Evolutionary conservation across 2,797 vertebrate genomes (phyloP), one percentile per base, ranked within the genome.

Genomic region (Arrhamphus sclerolepis): DNA sequence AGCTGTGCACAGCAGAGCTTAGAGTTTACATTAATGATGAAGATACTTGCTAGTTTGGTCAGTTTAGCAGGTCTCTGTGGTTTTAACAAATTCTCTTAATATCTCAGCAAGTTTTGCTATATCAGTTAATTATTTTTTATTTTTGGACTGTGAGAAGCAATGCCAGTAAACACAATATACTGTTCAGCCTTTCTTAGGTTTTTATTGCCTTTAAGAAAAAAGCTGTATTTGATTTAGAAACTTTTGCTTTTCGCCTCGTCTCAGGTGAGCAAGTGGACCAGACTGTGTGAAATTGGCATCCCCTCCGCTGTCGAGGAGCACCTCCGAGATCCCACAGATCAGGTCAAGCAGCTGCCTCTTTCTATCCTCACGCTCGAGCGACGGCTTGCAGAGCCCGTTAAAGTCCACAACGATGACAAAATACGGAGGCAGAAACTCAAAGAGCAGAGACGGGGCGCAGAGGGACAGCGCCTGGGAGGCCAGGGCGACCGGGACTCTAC

Each of bases 181-280:
- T 3, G 24, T 26, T 26, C 2, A 26, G 6, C 24, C 6, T 26
- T 6, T 3, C 24, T 6, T 26, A 6, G 6, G 14, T 22, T 24
- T n/a, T 50, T 22, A 40, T 4, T 20, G 1, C 14, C n/a, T 50
- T 48, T 20, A 43, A 1, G 0, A 46, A 43, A 40, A 10, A 20
- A 29, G 28, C 26, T 13, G 20, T 34, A 9, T 64, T 57, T 64
- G 19, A 68, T 54, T 3, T 46, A 2, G n/a, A 41, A 56, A 13
- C 20, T 52, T 1, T 47, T 19, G 29, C 44, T 17, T 50, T 26
- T 47, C 17, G n/a, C n/a, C 8, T 56, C 7, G 40, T 78, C 57
- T 22, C 74, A 99, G 98, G 97, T 99, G 63, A 99, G 98, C 87
- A 95, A 95, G 66, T 99, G 98, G 97, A 98, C 98, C 75, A 91